Evolutionary conservation across 1,140 invertebrate species (phyloP), one percentile per base, ranked within the genome.

Genomic region (Conus betulinus): DNA sequence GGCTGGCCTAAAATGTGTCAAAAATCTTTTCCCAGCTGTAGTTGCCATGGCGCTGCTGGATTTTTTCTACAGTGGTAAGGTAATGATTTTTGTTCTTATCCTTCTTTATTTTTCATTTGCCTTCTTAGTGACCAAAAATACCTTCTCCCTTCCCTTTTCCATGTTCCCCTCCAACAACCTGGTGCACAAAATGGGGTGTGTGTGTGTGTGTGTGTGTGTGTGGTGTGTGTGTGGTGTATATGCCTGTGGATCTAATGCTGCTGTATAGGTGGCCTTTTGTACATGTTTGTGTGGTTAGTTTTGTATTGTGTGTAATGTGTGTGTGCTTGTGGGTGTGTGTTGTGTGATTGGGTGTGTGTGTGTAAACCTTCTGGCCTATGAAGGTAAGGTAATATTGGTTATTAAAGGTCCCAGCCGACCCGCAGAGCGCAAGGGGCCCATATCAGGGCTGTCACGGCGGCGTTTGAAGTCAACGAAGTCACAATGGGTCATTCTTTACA

Each of bases 31-130:
- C 23, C 79, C 79, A 53, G 13, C 79, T n/a, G n/a, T 10, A 17
- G 13, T n/a, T 81, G 51, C 17, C 51, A 81, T 81, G 79, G 79
- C 20, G 5, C 51, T 10, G 79, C 79, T 81, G 79, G 79, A 81
- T n/a, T 81, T 81, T 53, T 81, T 53, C 79, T 81, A 81, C 79
- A 81, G 79, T 81, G 79, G 79, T 81, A 81, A 53, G 79, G 23
- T 71, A 6, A 17, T 20, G 67, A 17, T n/a, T 71, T 23, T 23
- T 23, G 23, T 71, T 71, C 11, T 20, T 7, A 71, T 71, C n/a
- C 20, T 20, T 71, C 17, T 20, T 71, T 71, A n/a, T 71, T 17
- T n/a, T 13, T 71, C 20, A 71, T 71, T n/a, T 63, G 17, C 10
- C n/a, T n/a, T n/a, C 17, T 13, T 13, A 63, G 10, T 63, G 17